Conservation (phyloP, 2,113 vertebrate species). For the Notechis scutatus region DNA sequence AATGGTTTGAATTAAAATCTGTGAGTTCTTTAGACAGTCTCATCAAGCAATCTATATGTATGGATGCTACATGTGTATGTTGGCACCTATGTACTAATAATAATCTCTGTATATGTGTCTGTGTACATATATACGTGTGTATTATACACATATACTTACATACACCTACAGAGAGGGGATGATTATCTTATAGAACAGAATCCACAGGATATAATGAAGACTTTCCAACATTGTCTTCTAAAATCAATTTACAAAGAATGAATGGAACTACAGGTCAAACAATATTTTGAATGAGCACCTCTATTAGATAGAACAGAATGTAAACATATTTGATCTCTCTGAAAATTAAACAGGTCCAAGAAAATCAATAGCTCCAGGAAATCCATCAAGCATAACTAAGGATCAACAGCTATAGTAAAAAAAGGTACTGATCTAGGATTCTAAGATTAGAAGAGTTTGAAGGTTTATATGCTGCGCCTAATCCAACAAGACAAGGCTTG, state of each 20-base stretch:
- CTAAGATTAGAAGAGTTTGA: neutral
- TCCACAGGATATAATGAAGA: neutral
- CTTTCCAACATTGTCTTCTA: neutral
- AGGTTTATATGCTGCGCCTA: neutral
- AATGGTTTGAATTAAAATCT: neutral
- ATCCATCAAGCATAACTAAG: neutral
- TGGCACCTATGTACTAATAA: too few species aligned
- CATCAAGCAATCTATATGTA: neutral
- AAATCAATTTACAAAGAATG: neutral
- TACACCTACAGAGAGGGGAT: too few species aligned
- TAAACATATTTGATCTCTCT: neutral
- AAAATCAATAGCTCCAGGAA: neutral
- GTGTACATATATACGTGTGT: too few species aligned
- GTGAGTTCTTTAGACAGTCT: neutral
- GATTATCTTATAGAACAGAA: neutral
- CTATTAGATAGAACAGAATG: neutral
- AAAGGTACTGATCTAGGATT: neutral
- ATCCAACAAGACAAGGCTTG: neutral
- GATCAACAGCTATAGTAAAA: neutral
- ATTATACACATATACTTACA: too few species aligned
- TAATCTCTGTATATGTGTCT: neutral
- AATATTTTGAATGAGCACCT: neutral
- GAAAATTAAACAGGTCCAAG: neutral
- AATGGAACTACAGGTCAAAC: neutral
- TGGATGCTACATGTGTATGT: neutral